Evolutionary conservation across 2,888 invertebrate species (phyloP), one percentile per base, ranked within the genome.

Genomic region (Cetonia aurata): DNA sequence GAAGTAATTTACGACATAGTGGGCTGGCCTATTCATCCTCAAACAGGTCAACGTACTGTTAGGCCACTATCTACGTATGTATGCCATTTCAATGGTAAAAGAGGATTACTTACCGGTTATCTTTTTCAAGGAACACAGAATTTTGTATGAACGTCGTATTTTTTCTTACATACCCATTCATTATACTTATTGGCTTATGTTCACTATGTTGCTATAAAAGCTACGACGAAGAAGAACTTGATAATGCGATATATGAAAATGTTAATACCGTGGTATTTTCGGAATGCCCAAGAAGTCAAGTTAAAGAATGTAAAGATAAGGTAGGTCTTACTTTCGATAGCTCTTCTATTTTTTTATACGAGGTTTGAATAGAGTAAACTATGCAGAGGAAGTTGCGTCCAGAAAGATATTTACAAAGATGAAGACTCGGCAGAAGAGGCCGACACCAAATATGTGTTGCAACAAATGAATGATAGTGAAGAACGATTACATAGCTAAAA

Each of bases 61-160:
- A 78, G 85, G 72, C 76, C 80, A 13, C 69, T 85, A 17, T 77
- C 83, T 33, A 79, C 77, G 84, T 84, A 56, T 37, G 15, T 42
- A 56, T 37, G 15, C 25, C 31, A 44, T 41, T 17, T 57, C 48
- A 50, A 25, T 67, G 9, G 50, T 37, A 10, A 68, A 53, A 56
- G 25, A 66, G 69, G 67, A 68, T 42, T 19, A 25, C 37, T 55
- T 67, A 15, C 10, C 17, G 4, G 48, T 62, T 57, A 41, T 25
- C 66, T 48, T 25, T 71, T 78, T 77, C 33, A 72, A 86, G 86
- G 73, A 82, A 81, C 72, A 78, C 81, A 0, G 85, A 85, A 76
- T 86, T 87, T 75, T 82, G 84, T 74, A 77, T 86, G 60, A 87
- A 87, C 74, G 71, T 84, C 2, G 81, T 85, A 72, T 86, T 87